Evolutionary conservation across 1,140 invertebrate genomes (phyloP).

Genomic region (Hydropsyche tenuis): DNA sequence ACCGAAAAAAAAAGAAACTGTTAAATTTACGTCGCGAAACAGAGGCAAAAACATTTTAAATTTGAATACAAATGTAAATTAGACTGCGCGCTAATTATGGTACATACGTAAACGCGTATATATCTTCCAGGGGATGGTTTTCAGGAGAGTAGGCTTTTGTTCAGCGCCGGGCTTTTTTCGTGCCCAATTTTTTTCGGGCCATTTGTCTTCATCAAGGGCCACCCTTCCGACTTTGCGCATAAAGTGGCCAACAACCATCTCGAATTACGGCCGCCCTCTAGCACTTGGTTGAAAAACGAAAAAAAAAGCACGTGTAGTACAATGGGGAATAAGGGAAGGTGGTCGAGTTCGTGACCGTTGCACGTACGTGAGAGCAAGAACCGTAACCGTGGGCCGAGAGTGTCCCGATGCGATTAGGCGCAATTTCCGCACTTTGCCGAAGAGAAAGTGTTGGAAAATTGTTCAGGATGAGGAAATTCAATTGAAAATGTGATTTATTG

Average conservation of each 20-base stretch:
- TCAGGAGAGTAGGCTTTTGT: conserved; percentile 35
- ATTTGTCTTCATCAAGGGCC: conserved; percentile 48
- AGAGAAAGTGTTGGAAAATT: too few species aligned
- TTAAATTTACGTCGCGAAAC: conserved; percentile 56
- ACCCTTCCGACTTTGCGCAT: conserved; percentile 37
- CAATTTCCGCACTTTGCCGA: too few species aligned
- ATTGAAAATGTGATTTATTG: too few species aligned
- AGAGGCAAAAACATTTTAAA: conserved; percentile 59
- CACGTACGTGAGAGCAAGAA: too few species aligned
- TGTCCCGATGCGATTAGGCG: conserved; percentile 11
- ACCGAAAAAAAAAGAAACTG: conserved; percentile 14
- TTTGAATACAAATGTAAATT: conserved; percentile 68
- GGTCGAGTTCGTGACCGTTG: too few species aligned
- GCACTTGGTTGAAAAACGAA: not conserved
- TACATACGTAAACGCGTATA: conserved; percentile 49
- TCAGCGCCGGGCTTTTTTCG: conserved; percentile 39
- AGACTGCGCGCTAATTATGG: conserved; percentile 64
- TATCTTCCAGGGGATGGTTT: conserved; percentile 37
- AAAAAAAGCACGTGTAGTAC: too few species aligned
- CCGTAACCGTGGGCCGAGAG: not conserved
- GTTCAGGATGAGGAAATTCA: too few species aligned
- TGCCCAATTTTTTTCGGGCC: conserved; percentile 37
- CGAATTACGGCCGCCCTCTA: conserved; percentile 16
- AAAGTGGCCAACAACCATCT: conserved; percentile 29
- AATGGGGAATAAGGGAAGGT: too few species aligned